Percentiles rank a stretch among this genome's conserved stretches.
phyloP scores from a whole-genome alignment of 2,113 vertebrate species.

The Nyctereutes procyonoides region DNA sequence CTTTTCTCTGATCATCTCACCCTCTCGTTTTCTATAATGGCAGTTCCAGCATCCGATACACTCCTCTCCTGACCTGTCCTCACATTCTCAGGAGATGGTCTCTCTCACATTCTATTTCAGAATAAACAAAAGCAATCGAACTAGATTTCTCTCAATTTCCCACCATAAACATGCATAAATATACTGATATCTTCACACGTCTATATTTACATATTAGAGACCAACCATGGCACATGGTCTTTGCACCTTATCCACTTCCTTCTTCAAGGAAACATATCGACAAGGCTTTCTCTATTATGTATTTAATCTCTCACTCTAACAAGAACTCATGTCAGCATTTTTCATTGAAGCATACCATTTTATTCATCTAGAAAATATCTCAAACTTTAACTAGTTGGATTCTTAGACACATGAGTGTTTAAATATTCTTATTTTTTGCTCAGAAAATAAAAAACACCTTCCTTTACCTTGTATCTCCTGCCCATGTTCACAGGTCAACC shows the following conservation, averaged over 20 bases:
- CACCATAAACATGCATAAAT: neutral
- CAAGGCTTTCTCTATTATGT: neutral
- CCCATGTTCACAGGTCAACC: neutral
- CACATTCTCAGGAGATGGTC: neutral
- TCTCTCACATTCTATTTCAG: neutral
- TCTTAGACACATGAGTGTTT: neutral
- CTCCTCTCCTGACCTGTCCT: neutral
- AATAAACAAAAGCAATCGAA: neutral
- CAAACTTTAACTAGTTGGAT: neutral
- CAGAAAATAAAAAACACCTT: neutral
- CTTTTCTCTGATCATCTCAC: neutral
- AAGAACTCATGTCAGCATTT: neutral
- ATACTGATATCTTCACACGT: neutral
- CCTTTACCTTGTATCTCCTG: neutral
- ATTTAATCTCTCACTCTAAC: constrained; percentile 11
- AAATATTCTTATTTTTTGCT: constrained; percentile 35
- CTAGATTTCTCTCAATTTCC: neutral
- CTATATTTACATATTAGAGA: neutral
- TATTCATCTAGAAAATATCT: neutral
- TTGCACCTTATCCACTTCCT: neutral
- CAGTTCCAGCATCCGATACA: neutral
- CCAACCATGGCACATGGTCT: neutral
- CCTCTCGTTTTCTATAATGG: neutral
- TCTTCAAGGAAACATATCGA: constrained; percentile 40
- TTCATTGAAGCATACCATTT: constrained; percentile 23